Evolutionary conservation across 1,140 invertebrate genomes (phyloP).

Genomic region (Drosophila bipectinata): DNA sequence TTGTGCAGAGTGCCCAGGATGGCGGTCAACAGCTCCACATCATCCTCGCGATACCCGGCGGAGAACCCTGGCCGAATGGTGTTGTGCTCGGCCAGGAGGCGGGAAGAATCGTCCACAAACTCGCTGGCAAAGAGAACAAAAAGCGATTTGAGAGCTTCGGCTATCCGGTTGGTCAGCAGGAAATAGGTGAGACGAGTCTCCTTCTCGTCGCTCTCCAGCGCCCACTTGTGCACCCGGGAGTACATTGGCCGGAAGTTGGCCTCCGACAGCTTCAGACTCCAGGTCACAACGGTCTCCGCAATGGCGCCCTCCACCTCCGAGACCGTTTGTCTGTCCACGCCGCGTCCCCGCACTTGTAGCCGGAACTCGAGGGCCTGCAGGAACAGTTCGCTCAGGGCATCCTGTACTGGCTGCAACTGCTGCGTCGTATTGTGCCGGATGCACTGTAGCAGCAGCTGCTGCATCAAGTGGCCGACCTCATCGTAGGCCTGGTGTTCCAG

Average conservation of each 20-base stretch:
- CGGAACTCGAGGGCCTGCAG: constrained; percentile 90
- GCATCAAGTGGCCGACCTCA: constrained; percentile 89
- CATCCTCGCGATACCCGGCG: constrained; percentile 84
- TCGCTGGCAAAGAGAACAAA: constrained; percentile 95
- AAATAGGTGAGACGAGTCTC: constrained; percentile 84
- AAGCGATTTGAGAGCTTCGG: constrained; percentile 92
- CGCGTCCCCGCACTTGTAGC: constrained; percentile 59
- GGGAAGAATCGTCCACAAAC: constrained; percentile 91
- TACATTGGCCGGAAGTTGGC: constrained; percentile 94
- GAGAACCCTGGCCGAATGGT: constrained; percentile 80
- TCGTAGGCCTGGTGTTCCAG: constrained; percentile 86
- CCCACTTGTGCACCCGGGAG: constrained; percentile 94
- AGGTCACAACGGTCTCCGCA: constrained; percentile 89
- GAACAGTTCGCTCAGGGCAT: constrained; percentile 90
- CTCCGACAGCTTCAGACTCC: constrained; percentile 95
- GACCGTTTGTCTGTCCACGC: constrained; percentile 53
- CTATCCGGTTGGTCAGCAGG: constrained; percentile 90
- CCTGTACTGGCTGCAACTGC: constrained; percentile 87
- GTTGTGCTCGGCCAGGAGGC: constrained; percentile 88
- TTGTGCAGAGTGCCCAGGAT: constrained; percentile 90
- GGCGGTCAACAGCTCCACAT: constrained; percentile 86
- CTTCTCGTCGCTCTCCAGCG: constrained; percentile 85
- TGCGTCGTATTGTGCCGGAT: constrained; percentile 86
- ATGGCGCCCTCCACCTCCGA: constrained; percentile 88
- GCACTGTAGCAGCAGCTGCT: constrained; percentile 88